A percentile compares a stretch with the other conserved stretches of the same genome.
phyloP scores from a whole-genome alignment of 2,888 invertebrate species.

The Monoplex corrugatus region DNA sequence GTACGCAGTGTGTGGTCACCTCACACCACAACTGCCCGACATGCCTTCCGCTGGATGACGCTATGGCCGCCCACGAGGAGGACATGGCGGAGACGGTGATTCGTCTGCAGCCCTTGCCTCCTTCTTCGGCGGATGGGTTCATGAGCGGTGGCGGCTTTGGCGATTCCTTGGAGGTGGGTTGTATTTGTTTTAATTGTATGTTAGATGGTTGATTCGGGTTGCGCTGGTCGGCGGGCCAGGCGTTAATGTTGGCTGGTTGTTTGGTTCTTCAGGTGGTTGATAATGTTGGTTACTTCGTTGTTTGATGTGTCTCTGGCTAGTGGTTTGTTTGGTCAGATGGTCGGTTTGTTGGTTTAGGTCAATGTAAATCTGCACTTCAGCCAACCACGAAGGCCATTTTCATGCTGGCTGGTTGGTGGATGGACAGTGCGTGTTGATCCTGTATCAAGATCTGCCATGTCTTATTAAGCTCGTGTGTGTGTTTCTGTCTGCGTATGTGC shows the following conservation, averaged over 20 bases:
- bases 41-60: slow-evolving; percentile 69
- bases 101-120: slow-evolving; percentile 43
- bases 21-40: slow-evolving; percentile 69
- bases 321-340: too few relatives aligned
- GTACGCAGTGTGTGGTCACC: slow-evolving; percentile 70
- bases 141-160: slow-evolving; percentile 30
- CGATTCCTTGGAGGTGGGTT: slow-evolving; percentile 30
- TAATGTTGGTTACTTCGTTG: too few relatives aligned
- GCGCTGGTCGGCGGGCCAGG: background rate
- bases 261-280: too few relatives aligned
- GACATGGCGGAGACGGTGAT: slow-evolving; percentile 54
- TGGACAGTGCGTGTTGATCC: too few relatives aligned
- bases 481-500: background rate
- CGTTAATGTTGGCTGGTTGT: background rate
- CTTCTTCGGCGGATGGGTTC: background rate
- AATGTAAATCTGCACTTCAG: too few relatives aligned
- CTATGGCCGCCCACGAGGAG: slow-evolving; percentile 65
- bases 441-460: too few relatives aligned
- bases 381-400: too few relatives aligned
- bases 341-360: too few relatives aligned
- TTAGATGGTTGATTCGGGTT: background rate
- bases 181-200: too few relatives aligned
- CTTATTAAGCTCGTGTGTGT: too few relatives aligned
- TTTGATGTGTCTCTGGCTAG: too few relatives aligned
- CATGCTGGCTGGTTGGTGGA: too few relatives aligned